Conservation (phyloP, 2,888 invertebrate genomes). For the Merodon equestris region DNA sequence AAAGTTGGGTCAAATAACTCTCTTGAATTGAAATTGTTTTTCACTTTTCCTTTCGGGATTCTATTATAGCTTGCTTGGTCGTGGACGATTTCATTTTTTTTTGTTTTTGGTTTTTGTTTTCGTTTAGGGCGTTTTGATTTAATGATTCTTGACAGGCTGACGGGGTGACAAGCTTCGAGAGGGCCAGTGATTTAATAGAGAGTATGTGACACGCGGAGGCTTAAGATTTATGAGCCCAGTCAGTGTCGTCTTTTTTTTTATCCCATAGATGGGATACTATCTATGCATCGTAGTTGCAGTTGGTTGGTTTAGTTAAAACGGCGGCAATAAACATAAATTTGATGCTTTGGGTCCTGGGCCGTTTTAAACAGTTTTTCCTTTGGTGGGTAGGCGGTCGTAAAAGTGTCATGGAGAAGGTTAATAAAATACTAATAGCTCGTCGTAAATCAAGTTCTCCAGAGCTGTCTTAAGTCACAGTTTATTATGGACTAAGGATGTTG, state of each 20-base stretch:
- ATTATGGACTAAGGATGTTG: too few relatives aligned
- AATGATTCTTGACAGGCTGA: constrained; percentile 45
- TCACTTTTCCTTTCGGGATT: background rate
- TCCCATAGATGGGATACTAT: too few relatives aligned
- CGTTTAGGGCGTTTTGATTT: background rate
- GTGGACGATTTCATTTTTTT: too few relatives aligned
- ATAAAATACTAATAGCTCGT: constrained; percentile 22
- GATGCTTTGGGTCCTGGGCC: constrained; percentile 32
- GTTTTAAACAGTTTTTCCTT: background rate
- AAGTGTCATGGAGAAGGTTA: constrained; percentile 7
- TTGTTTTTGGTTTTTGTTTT: background rate
- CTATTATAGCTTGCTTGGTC: background rate
- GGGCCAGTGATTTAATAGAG: constrained; percentile 34
- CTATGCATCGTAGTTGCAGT: too few relatives aligned
- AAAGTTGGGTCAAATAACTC: too few relatives aligned
- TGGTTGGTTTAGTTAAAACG: constrained; percentile 19
- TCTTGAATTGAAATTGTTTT: background rate
- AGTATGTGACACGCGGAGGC: background rate
- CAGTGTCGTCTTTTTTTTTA: too few relatives aligned
- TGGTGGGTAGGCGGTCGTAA: too few relatives aligned
- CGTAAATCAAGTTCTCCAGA: too few relatives aligned
- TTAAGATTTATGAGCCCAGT: background rate
- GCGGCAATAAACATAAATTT: constrained; percentile 61
- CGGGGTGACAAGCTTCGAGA: constrained; percentile 48
- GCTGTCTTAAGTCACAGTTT: too few relatives aligned